Evolutionary conservation across 2,888 invertebrate species (phyloP), one percentile per base, ranked within the genome.

Genomic region (Habrosyne pyritoides): DNA sequence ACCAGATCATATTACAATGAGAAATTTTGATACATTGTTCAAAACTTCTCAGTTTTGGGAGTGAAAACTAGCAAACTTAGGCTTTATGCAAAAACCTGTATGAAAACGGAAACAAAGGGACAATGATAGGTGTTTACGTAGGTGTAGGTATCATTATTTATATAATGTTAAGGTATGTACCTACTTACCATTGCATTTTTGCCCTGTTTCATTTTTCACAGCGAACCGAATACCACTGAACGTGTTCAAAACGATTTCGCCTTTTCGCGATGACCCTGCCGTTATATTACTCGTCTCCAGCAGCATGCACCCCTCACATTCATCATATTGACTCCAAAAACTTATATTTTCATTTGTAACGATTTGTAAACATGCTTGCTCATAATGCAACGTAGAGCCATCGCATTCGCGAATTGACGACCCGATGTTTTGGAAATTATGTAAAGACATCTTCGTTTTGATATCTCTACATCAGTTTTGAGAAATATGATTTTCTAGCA

Each of bases 341-440:
- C 61, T 76, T 30, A 93, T 73, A 58, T 72, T 61, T 59, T 79
- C 72, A 0, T 80, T 70, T 8, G 89, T 80, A 42, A 81, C 62
- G 53, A 93, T 80, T 75, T 87, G 82, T 74, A 93, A 83, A 78
- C 93, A 93, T 54, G 93, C 91, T 72, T 92, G 82, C 64, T 93
- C 93, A 60, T 79, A 87, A 8, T 72, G 77, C 59, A 93, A 71
- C 53, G 62, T 83, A 7, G 73, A 74, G 5, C 77, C 79, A 64
- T 82, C 83, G 70, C 93, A 93, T 30, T 83, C 73, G 24, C 87
- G 77, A 57, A 79, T 71, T 63, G 83, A 84, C 42, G 87, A 73
- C 47, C 92, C 92, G 2, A 93, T 83, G 73, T 93, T 92, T 70
- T 88, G 80, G 63, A 90, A 93, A 65, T 81, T 76, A 22, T 70